Percentiles rank a stretch among this genome's conserved stretches.
Evolutionary conservation across 2,888 invertebrate species (phyloP).

Genomic region (Drepana falcataria): DNA sequence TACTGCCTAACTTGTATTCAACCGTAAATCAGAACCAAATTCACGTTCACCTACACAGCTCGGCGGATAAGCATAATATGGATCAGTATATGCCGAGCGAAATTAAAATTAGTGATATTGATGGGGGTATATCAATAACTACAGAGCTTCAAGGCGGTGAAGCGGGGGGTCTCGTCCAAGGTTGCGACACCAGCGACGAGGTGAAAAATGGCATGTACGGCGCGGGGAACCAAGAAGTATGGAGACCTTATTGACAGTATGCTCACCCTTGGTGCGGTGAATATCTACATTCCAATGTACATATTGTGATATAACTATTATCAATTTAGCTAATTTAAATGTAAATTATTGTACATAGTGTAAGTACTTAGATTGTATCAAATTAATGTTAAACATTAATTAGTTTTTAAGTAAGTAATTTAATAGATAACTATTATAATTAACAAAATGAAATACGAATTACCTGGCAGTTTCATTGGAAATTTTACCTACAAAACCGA

Average conservation of each 20-base stretch:
- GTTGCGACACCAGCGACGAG: slow-evolving; percentile 75
- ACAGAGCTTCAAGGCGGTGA: slow-evolving; percentile 68
- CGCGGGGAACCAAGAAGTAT: slow-evolving; percentile 77
- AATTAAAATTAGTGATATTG: slow-evolving; percentile 80
- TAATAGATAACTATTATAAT: slow-evolving; percentile 14
- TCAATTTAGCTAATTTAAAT: slow-evolving; percentile 13
- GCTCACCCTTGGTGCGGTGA: slow-evolving; percentile 21
- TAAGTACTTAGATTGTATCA: slow-evolving; percentile 23
- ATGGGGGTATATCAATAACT: slow-evolving; percentile 78
- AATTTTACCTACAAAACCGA: no score
- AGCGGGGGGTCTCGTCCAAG: slow-evolving; percentile 69
- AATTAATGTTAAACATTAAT: slow-evolving; percentile 76
- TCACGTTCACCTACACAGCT: slow-evolving; percentile 87
- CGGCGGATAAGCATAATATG: slow-evolving; percentile 80
- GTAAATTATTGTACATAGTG: slow-evolving; percentile 11
- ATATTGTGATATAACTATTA: slow-evolving; percentile 69
- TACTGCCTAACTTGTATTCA: slow-evolving; percentile 88
- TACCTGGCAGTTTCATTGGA: neutral
- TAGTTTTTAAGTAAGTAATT: slow-evolving; percentile 45
- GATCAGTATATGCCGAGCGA: slow-evolving; percentile 81
- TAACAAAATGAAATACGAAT: slow-evolving; percentile 16
- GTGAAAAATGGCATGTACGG: slow-evolving; percentile 69
- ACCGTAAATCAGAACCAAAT: slow-evolving; percentile 93
- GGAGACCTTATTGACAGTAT: slow-evolving; percentile 85
- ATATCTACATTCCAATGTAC: slow-evolving; percentile 59